These are phyloP conservation scores for Lepilemur septentrionalis DNA, from an alignment of 2,797 vertebrate species.

Conservation along the genomic window DNA sequence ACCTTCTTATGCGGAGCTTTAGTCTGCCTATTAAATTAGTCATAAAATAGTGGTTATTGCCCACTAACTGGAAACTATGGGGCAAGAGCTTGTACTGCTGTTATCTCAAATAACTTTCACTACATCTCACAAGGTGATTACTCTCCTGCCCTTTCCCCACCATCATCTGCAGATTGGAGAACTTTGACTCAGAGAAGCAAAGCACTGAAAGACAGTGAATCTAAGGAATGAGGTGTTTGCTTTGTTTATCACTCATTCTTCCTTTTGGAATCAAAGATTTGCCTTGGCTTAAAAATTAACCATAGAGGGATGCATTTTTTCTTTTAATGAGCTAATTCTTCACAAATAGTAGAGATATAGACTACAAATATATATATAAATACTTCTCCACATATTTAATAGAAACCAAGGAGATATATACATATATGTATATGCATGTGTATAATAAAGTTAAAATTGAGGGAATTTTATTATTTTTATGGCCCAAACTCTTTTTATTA, in stretches of 20 bases:
- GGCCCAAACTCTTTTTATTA: neutral
- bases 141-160: neutral
- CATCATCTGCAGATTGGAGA: neutral
- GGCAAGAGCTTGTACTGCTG: neutral
- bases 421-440: neutral
- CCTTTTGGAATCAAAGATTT: neutral
- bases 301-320: neutral
- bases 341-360: neutral
- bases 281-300: slow-evolving; percentile 24
- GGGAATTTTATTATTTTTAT: neutral
- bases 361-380: neutral
- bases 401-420: neutral
- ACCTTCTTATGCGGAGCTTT: neutral
- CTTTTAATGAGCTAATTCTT: neutral
- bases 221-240: neutral
- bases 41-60: neutral
- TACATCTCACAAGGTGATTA: neutral
- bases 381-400: neutral
- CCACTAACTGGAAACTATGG: neutral
- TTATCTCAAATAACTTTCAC: neutral
- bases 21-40: neutral
- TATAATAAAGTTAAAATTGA: neutral
- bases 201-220: neutral
- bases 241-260: neutral
- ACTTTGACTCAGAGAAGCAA: neutral